Evolutionary conservation across 35 echinoderm and acorn worm species (phyloP), one percentile per base, ranked within the genome.

Genomic region (Stichopus chloronotus): DNA sequence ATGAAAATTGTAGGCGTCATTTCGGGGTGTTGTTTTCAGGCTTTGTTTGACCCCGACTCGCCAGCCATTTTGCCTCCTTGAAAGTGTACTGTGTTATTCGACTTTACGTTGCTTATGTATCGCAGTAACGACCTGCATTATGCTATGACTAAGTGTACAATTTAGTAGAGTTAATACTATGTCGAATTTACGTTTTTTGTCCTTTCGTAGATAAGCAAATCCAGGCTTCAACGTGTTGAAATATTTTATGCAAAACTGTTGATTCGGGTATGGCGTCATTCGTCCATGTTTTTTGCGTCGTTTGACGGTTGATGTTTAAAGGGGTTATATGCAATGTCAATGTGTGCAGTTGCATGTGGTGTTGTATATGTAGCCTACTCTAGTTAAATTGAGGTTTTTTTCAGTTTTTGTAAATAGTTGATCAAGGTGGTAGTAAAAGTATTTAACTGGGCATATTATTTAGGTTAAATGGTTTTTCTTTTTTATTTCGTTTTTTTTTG

Each of bases 161-260:
- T 55, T 52, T 43, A 30, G 24, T 21, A n/a, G 17, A 43, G 13
- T 57, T 55, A n/a, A 30, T 13, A 55, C 55, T 23, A 83, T 53
- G 30, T 57, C 80, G 19, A 43, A 57, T 55, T 83, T 20, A 14
- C 53, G 52, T 14, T 25, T 83, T 83, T 57, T 52, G 6, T 19
- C 13, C 22, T 14, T 52, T 83, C 80, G 6, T 12, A 55, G 22
- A 43, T 43, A 43, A 24, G 5, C 55, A 11, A 19, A 7, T 58
- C 56, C 12, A 58, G 5, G 82, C 17, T 59, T 58, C 55, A 9
- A 85, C 58, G 55, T 23, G 82, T 85, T 58, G 82, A 85, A 85
- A 89, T 89, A 89, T 69, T 89, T 89, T 89, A 89, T 89, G 87
- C 87, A 89, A 89, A 89, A 89, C 25, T 89, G 87, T 89, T 30